These are phyloP conservation scores for Phyllostomus hastatus DNA, from an alignment of 2,113 vertebrate species.

Conservation along the genomic window DNA sequence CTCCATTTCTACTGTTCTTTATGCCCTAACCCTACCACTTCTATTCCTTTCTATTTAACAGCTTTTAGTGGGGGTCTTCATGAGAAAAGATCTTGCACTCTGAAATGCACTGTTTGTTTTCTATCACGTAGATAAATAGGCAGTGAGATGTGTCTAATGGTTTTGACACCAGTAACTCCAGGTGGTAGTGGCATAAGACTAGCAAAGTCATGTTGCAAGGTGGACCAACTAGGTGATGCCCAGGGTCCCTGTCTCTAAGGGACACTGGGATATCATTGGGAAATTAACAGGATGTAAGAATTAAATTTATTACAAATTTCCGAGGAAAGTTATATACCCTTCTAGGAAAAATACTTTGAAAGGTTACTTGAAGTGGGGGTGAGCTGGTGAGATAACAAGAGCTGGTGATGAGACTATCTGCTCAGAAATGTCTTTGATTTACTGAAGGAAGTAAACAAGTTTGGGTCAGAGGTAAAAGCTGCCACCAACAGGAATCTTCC, in stretches of 20 bases:
- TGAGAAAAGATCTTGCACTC: neutral
- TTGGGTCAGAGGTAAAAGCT: constrained; percentile 8
- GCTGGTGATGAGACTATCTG: neutral
- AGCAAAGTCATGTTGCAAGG: neutral
- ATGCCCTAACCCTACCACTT: neutral
- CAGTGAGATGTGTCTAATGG: neutral
- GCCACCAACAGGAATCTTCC: neutral
- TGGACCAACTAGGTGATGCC: neutral
- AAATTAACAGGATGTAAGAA: neutral
- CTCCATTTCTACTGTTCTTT: neutral
- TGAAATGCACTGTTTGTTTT: neutral
- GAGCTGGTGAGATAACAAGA: neutral
- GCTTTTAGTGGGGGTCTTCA: neutral
- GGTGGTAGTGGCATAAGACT: neutral
- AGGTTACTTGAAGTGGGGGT: neutral
- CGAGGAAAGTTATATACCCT: neutral
- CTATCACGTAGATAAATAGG: neutral
- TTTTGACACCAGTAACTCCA: neutral
- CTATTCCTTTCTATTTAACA: neutral
- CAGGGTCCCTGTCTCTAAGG: neutral
- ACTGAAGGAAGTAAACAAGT: neutral
- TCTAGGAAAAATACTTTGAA: neutral
- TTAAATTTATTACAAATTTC: neutral
- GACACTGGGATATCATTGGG: neutral
- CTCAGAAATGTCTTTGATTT: neutral